Percentiles rank a stretch among this genome's conserved stretches.
These are phyloP conservation scores for Thereva unica DNA, from an alignment of 2,888 invertebrate species.

Conservation along the genomic window DNA sequence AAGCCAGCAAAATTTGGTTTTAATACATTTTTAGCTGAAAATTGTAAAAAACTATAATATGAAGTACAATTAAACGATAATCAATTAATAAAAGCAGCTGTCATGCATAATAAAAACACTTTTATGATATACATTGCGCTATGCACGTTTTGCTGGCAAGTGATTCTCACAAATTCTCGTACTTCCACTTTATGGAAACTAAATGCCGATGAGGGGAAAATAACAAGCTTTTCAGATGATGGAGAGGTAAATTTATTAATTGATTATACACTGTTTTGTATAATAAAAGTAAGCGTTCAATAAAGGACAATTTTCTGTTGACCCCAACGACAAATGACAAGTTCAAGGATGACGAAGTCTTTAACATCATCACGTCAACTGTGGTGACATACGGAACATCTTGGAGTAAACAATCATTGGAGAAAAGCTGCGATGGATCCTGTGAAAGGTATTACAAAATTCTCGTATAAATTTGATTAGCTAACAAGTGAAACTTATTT, in stretches of 20 bases:
- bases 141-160: conserved; percentile 51
- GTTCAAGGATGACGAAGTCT: conserved; percentile 65
- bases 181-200: conserved; percentile 84
- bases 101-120: conserved; percentile 36
- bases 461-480: background rate
- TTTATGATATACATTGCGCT: conserved; percentile 46
- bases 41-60: too few species aligned
- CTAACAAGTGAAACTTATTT: background rate
- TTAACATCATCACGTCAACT: conserved; percentile 76
- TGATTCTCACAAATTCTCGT: conserved; percentile 69
- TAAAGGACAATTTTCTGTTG: conserved; percentile 42
- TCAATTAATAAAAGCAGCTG: too few species aligned
- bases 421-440: conserved; percentile 42
- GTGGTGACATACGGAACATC: conserved; percentile 65
- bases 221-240: conserved; percentile 58
- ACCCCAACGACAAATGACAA: conserved; percentile 42
- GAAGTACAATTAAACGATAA: too few species aligned
- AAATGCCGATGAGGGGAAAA: conserved; percentile 74
- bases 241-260: conserved; percentile 39
- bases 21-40: too few species aligned
- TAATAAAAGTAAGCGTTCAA: conserved; percentile 6
- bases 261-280: conserved; percentile 48
- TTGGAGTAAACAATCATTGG: conserved; percentile 66
- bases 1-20: too few species aligned
- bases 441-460: conserved; percentile 41